phyloP scores from a whole-genome alignment of 2,888 invertebrate genomes.

The Panzeria rudis region DNA sequence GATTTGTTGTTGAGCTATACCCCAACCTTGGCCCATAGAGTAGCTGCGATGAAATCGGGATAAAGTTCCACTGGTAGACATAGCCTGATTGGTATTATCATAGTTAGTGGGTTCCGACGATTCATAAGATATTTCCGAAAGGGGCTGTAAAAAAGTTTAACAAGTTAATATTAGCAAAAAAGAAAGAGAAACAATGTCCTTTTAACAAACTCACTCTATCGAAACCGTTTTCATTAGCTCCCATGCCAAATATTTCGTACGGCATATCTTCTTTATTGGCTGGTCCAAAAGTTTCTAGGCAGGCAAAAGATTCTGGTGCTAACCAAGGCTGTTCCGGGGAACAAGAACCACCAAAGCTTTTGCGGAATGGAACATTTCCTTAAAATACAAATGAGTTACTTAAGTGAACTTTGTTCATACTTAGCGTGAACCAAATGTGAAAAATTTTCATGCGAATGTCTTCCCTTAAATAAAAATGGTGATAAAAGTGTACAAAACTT shows the following conservation, averaged over 20 bases:
- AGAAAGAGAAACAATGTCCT: background rate
- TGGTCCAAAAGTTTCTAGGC: conserved; percentile 82
- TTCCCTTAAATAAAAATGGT: too few species aligned
- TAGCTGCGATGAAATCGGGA: conserved; percentile 91
- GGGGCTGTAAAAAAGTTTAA: conserved; percentile 76
- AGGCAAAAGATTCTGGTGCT: conserved; percentile 83
- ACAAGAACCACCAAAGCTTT: conserved; percentile 80
- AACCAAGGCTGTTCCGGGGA: conserved; percentile 83
- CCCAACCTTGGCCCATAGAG: conserved; percentile 90
- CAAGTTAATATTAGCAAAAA: background rate
- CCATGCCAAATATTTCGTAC: conserved; percentile 83
- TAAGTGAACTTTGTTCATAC: too few species aligned
- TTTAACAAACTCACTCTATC: conserved; percentile 79
- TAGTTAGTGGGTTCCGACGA: conserved; percentile 83
- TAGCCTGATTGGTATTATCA: conserved; percentile 75
- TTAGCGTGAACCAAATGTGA: background rate
- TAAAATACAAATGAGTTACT: background rate
- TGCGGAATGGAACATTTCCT: conserved; percentile 80
- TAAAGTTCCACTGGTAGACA: conserved; percentile 79
- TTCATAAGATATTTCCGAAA: conserved; percentile 83
- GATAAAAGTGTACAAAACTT: too few species aligned
- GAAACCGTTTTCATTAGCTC: conserved; percentile 81
- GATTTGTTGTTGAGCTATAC: conserved; percentile 78
- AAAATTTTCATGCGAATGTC: background rate
- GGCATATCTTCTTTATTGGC: conserved; percentile 82